phyloP scores from a whole-genome alignment of 2,797 vertebrate genomes.

The Ptychadena robeensis region DNA sequence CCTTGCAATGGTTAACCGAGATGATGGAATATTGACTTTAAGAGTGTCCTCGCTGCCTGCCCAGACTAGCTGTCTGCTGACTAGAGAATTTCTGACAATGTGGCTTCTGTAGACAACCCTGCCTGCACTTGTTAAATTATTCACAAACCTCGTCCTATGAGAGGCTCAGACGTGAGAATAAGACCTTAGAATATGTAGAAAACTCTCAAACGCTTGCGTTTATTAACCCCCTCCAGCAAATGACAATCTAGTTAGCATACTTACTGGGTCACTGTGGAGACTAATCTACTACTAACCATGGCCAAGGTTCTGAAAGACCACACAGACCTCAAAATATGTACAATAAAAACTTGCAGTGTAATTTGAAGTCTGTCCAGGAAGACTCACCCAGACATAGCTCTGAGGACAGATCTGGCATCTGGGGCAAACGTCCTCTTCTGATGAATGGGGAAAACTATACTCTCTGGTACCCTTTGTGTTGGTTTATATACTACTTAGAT shows the following conservation, averaged over 20 bases:
- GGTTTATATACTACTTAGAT: too few species aligned
- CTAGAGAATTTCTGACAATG: slow-evolving; percentile 65
- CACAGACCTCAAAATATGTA: background rate
- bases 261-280: background rate
- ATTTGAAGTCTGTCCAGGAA: slow-evolving; percentile 38
- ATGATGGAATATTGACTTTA: slow-evolving; percentile 65
- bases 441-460: too few species aligned
- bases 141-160: slow-evolving; percentile 64
- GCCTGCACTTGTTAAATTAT: slow-evolving; percentile 66
- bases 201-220: background rate
- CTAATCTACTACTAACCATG: background rate
- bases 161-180: slow-evolving; percentile 61
- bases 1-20: slow-evolving; percentile 64
- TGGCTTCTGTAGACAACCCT: slow-evolving; percentile 64
- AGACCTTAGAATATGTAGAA: slow-evolving; percentile 47
- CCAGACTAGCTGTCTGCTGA: slow-evolving; percentile 72
- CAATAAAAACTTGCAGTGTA: slow-evolving; percentile 14
- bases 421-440: slow-evolving; percentile 27
- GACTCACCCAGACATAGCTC: slow-evolving; percentile 20
- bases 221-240: background rate
- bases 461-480: too few species aligned
- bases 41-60: slow-evolving; percentile 63
- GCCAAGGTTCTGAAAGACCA: background rate
- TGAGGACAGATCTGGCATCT: slow-evolving; percentile 18
- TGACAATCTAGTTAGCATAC: background rate